phyloP scores from a whole-genome alignment of 2,888 invertebrate species.

The Oasisia sp. region DNA sequence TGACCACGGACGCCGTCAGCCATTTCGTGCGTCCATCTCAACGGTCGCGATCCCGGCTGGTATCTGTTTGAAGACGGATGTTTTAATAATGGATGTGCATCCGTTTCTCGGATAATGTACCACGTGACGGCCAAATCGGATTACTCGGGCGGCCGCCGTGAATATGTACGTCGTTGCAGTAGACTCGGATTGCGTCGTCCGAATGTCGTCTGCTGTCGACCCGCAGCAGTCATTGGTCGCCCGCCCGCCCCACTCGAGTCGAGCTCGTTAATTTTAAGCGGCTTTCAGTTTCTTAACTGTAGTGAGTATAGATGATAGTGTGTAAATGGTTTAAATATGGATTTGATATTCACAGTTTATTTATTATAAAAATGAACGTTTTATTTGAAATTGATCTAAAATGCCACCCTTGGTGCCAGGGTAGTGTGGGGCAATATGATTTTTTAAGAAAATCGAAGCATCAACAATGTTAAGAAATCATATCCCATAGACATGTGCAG shows the following conservation, averaged over 20 bases:
- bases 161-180: not conserved
- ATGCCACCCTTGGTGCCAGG: too few relatives aligned
- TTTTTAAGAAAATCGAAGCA: too few relatives aligned
- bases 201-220: not conserved
- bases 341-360: too few relatives aligned
- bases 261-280: not conserved
- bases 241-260: not conserved
- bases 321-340: too few relatives aligned
- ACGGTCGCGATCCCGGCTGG: not conserved
- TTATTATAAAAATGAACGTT: too few relatives aligned
- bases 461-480: too few relatives aligned
- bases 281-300: too few relatives aligned
- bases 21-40: not conserved
- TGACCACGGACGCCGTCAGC: not conserved
- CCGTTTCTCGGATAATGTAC: conserved; percentile 1
- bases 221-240: not conserved
- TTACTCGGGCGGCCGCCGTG: not conserved
- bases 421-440: too few relatives aligned
- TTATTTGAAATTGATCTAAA: too few relatives aligned
- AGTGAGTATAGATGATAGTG: too few relatives aligned
- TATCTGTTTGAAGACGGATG: not conserved
- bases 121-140: not conserved
- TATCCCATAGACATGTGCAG: too few relatives aligned
- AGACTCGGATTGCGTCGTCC: not conserved
- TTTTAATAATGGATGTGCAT: not conserved